These are phyloP conservation scores for Dicerorhinus sumatrensis DNA, from an alignment of 2,113 vertebrate species.

Conservation along the genomic window DNA sequence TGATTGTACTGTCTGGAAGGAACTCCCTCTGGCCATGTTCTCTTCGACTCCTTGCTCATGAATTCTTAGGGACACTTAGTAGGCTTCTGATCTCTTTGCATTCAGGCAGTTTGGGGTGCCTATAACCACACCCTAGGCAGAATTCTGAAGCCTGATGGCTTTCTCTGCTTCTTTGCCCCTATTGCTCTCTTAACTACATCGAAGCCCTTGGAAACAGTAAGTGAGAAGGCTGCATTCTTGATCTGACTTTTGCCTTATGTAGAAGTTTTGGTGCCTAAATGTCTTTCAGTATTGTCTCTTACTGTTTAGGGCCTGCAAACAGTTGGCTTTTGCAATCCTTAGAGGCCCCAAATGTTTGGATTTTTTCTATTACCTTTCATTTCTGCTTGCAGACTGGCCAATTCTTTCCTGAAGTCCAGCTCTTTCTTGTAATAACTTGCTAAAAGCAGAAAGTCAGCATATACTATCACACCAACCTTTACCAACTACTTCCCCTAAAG, in stretches of 20 bases:
- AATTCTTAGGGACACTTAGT: background rate
- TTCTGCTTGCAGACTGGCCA: background rate
- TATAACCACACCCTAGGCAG: background rate
- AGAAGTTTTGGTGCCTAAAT: background rate
- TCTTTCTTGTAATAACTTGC: background rate
- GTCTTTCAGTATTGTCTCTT: background rate
- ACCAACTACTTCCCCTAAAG: background rate
- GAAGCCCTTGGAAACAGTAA: background rate
- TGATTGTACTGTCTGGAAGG: background rate
- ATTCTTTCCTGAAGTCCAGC: background rate
- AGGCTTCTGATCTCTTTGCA: background rate
- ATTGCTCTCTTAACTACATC: background rate
- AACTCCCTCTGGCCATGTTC: background rate
- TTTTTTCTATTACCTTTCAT: background rate
- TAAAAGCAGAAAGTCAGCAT: slow-evolving; percentile 1
- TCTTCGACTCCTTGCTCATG: background rate
- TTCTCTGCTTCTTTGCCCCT: background rate
- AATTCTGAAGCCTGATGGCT: background rate
- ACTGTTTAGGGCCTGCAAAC: background rate
- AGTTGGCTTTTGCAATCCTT: background rate
- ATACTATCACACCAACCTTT: background rate
- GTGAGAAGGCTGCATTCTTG: background rate
- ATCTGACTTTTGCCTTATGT: background rate
- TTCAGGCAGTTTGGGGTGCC: background rate
- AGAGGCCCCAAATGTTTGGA: background rate